Conservation (phyloP, 64 coral and sea anemone species). For the Stichodactyla helianthus region DNA sequence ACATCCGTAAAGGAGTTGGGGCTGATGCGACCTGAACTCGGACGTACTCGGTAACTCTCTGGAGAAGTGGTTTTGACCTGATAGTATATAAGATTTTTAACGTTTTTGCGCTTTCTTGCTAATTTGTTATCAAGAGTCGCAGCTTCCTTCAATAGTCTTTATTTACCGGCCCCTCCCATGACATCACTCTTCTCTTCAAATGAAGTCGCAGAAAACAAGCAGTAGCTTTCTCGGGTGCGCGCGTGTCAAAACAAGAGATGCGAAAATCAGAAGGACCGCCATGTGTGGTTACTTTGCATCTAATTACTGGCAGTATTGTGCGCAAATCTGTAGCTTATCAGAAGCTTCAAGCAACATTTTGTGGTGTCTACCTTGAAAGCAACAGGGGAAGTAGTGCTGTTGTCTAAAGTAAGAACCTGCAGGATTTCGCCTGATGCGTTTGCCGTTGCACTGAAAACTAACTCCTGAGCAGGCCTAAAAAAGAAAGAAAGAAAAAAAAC, state of each 20-base stretch:
- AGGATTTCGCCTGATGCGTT: slow-evolving; percentile 72
- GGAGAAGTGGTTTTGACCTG: slow-evolving; percentile 93
- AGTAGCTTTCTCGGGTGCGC: not conserved
- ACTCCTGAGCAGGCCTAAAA: slow-evolving; percentile 68
- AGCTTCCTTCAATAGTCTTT: not conserved
- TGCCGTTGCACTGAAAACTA: slow-evolving; percentile 66
- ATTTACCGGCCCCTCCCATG: not conserved
- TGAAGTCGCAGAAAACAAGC: not conserved
- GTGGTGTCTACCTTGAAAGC: slow-evolving; percentile 62
- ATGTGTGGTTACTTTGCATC: no score
- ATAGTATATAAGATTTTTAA: not conserved
- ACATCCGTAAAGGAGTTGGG: slow-evolving; percentile 58
- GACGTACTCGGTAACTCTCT: slow-evolving; percentile 83
- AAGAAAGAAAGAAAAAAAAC: not conserved
- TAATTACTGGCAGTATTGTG: not conserved
- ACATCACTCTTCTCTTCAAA: not conserved
- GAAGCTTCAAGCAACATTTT: not conserved
- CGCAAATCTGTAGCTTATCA: not conserved
- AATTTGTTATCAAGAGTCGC: not conserved
- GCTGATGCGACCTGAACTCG: slow-evolving; percentile 70
- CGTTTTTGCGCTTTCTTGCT: not conserved
- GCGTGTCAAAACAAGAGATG: no score
- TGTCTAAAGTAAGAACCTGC: slow-evolving; percentile 67
- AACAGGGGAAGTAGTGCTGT: slow-evolving; percentile 40
- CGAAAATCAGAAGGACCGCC: no score